phyloP scores from a whole-genome alignment of 2,888 invertebrate species.

The Xestia rhomboidea region DNA sequence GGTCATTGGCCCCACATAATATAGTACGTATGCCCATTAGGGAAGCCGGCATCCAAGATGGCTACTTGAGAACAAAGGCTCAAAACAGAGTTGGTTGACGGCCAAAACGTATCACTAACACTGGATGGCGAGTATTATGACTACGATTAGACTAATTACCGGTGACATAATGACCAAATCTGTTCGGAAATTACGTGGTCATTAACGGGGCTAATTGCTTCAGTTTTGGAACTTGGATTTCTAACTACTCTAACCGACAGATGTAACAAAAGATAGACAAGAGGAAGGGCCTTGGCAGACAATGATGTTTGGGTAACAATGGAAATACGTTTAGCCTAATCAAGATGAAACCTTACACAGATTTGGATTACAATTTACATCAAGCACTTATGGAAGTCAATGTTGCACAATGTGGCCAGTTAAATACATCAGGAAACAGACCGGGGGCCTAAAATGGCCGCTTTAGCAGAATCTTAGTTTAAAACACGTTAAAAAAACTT shows the following conservation, averaged over 20 bases:
- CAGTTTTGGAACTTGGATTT: slow-evolving; percentile 6
- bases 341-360: not conserved
- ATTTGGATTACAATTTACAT: slow-evolving; percentile 10
- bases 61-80: slow-evolving; percentile 43
- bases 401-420: slow-evolving; percentile 21
- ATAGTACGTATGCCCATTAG: slow-evolving; percentile 44
- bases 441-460: not conserved
- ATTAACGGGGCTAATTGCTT: slow-evolving; percentile 26
- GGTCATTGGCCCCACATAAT: slow-evolving; percentile 58
- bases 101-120: slow-evolving; percentile 37
- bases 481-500: too few species aligned
- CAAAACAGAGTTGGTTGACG: slow-evolving; percentile 44
- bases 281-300: slow-evolving; percentile 4
- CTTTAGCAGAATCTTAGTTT: too few species aligned
- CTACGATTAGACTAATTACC: slow-evolving; percentile 15
- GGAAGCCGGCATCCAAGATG: slow-evolving; percentile 37
- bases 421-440: slow-evolving; percentile 15
- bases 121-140: not conserved
- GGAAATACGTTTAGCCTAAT: not conserved
- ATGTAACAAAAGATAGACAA: slow-evolving; percentile 17
- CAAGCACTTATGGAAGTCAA: slow-evolving; percentile 7
- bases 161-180: slow-evolving; percentile 48
- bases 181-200: slow-evolving; percentile 20
- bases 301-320: slow-evolving; percentile 8
- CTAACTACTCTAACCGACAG: not conserved